Evolutionary conservation across 2,797 vertebrate genomes (phyloP), one percentile per base, ranked within the genome.

Genomic region (Sebastes cheni): DNA sequence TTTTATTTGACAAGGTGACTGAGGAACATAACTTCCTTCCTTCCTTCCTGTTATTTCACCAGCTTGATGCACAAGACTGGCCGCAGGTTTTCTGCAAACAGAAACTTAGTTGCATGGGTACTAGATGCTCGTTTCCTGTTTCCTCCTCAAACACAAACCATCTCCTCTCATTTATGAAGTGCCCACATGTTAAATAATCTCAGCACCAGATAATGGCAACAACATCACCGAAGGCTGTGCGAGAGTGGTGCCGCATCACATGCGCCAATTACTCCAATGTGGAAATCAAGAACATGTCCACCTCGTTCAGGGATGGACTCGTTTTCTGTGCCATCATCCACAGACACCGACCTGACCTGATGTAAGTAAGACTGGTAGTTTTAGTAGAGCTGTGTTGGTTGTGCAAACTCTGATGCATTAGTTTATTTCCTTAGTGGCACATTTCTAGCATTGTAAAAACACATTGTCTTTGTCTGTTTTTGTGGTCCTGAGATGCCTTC

Each of bases 311-410:
- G 82, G 96, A 97, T 74, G 97, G 97, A 69, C 93, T 97, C 59
- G 96, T 96, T 3, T 97, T 97, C 83, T 97, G 97, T 85, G 97
- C 97, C 86, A 96, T 97, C 93, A 97, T 97, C 81, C 97, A 97
- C 92, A 96, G 93, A 72, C 95, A 98, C 92, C 93, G 96, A 67
- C 97, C 97, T 4, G 96, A 97, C 86, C 83, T 97, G 77, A 95
- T 97, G 97, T 98, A 84, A 97, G 97, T 96, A 86, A 86, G 9
- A 52, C 6, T 6, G 2, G 20, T 18, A 5, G 50, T 12, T 16
- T 16, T 46, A 18, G 18, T 14, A 11, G 5, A 8, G 10, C 7
- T 67, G 50, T 30, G 36, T 1, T 50, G 52, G 6, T 6, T 39
- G 36, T 29, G 18, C 36, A 25, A 2, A 52, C 23, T 23, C 30